Percentiles rank a stretch among this genome's conserved stretches.
Evolutionary conservation across 2,797 vertebrate species (phyloP).

Genomic region (Melanotaenia boesemani): DNA sequence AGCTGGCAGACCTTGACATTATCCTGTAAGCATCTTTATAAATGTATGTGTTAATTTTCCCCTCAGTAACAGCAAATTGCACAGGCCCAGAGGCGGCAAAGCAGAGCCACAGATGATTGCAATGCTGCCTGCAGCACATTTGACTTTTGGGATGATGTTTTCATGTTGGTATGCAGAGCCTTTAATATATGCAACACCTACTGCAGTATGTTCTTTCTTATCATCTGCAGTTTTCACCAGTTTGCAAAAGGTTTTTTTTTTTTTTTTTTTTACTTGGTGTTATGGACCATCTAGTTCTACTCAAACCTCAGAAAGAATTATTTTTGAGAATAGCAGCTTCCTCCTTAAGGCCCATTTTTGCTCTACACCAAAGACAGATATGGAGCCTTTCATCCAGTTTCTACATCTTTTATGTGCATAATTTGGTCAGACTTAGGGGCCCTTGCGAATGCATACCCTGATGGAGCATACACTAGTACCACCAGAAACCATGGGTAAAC

Average conservation of each 20-base stretch:
- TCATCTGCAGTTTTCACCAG: neutral
- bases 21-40: neutral
- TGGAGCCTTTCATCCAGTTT: no score
- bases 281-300: neutral
- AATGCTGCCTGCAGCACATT: constrained; percentile 1
- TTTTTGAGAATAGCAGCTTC: no score
- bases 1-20: neutral
- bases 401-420: no score
- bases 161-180: neutral
- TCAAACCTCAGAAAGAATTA: no score
- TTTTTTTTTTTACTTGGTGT: neutral
- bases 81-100: neutral
- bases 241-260: neutral
- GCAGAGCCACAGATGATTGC: neutral
- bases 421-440: no score
- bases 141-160: constrained; percentile 4
- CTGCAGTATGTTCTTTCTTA: neutral
- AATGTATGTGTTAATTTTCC: neutral
- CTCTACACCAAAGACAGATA: no score
- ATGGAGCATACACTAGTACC: no score
- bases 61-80: neutral
- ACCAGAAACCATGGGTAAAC: no score
- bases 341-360: no score
- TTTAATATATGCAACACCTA: neutral
- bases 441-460: no score